Conservation (phyloP, 2,797 vertebrate genomes). For the Clarias platycephalus region DNA sequence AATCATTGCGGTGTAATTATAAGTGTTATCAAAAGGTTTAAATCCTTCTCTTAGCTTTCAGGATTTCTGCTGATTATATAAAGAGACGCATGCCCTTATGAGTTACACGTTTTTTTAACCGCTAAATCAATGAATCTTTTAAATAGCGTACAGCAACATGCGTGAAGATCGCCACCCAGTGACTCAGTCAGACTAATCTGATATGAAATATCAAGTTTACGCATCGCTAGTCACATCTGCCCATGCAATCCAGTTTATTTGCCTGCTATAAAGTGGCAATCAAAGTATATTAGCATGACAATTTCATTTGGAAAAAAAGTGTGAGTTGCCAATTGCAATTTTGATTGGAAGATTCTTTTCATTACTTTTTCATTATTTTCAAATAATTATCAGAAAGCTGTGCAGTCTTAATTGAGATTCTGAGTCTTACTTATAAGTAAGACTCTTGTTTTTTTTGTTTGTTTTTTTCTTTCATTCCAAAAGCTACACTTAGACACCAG, state of each 20-base stretch:
- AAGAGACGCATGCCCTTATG: not conserved
- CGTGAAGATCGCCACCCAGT: conserved; percentile 63
- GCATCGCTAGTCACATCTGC: conserved; percentile 75
- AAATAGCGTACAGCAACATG: conserved; percentile 60
- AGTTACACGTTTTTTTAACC: not conserved
- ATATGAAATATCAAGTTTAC: conserved; percentile 79
- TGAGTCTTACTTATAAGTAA: not conserved
- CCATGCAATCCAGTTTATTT: conserved; percentile 79
- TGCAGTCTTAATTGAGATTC: not conserved
- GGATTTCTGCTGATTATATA: not conserved
- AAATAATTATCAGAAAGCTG: not conserved
- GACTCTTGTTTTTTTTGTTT: too few species aligned
- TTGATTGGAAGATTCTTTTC: conserved; percentile 63
- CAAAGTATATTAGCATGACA: conserved; percentile 85
- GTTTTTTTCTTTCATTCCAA: not conserved
- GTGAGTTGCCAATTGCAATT: conserved; percentile 70
- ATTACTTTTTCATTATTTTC: not conserved
- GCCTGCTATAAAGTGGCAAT: conserved; percentile 78
- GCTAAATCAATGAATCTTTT: conserved; percentile 29
- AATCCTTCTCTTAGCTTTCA: conserved; percentile 3
- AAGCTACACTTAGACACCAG: not conserved
- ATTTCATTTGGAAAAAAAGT: conserved; percentile 78
- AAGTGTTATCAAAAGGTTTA: not conserved
- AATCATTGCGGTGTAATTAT: not conserved
- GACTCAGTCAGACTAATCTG: conserved; percentile 75